phyloP scores from a whole-genome alignment of 2,797 vertebrate species.

The Amphiprion clarkii region DNA sequence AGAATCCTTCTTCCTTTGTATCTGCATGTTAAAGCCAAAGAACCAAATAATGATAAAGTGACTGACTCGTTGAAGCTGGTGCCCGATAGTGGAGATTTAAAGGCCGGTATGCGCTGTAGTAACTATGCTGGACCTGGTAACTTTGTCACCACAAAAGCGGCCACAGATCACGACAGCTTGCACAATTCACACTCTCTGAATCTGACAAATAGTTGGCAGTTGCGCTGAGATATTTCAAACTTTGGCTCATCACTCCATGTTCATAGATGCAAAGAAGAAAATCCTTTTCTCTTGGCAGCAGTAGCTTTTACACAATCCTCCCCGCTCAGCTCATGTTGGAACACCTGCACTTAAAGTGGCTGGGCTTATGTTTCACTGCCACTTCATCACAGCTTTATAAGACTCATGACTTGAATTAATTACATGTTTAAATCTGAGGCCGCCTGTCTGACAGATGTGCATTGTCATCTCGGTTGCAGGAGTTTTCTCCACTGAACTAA shows the following conservation, averaged over 20 bases:
- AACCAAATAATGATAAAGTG: too few species aligned
- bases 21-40: too few species aligned
- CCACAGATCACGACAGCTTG: background rate
- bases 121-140: background rate
- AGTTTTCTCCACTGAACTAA: background rate
- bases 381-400: constrained; percentile 3
- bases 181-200: background rate
- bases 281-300: constrained; percentile 3
- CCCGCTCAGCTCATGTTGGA: background rate
- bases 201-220: constrained; percentile 1
- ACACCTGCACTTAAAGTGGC: background rate
- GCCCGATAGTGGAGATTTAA: too few species aligned
- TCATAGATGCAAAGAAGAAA: constrained; percentile 13
- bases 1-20: too few species aligned
- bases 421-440: constrained; percentile 2
- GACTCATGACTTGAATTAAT: background rate
- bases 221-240: constrained; percentile 15
- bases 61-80: too few species aligned
- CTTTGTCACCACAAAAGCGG: background rate
- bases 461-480: background rate
- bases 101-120: background rate
- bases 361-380: constrained; percentile 2
- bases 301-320: background rate
- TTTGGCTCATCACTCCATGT: background rate
- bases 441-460: background rate